Evolutionary conservation across 2,113 vertebrate genomes (phyloP).

Genomic region (Tor tambroides): DNA sequence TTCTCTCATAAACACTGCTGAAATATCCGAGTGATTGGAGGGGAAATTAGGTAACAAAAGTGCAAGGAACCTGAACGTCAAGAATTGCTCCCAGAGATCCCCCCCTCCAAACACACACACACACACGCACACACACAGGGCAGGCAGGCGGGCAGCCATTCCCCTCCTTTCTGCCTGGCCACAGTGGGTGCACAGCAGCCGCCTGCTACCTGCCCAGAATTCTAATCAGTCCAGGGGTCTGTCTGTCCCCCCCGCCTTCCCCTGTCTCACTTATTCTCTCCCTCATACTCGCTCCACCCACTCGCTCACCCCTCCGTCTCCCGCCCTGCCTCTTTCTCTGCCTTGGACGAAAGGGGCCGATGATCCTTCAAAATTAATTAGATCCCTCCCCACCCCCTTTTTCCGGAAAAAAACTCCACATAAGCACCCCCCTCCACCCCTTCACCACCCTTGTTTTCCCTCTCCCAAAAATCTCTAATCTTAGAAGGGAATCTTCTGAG

Average conservation of each 20-base stretch:
- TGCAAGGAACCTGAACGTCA: slow-evolving; percentile 42
- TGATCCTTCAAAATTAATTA: slow-evolving; percentile 99
- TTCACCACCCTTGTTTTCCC: slow-evolving; percentile 68
- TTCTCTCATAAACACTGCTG: not conserved
- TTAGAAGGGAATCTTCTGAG: slow-evolving; percentile 45
- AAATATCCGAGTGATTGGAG: slow-evolving; percentile 71
- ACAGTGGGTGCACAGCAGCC: slow-evolving; percentile 96
- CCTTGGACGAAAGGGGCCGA: slow-evolving; percentile 91
- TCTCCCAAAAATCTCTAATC: slow-evolving; percentile 32
- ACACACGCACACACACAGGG: slow-evolving; percentile 7
- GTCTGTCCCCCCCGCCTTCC: slow-evolving; percentile 67
- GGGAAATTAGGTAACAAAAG: slow-evolving; percentile 75
- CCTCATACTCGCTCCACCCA: slow-evolving; percentile 50
- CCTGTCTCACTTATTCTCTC: slow-evolving; percentile 57
- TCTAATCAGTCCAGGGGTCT: slow-evolving; percentile 97
- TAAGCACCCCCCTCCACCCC: slow-evolving; percentile 68
- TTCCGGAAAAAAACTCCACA: slow-evolving; percentile 63
- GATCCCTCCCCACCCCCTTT: slow-evolving; percentile 83
- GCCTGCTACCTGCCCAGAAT: slow-evolving; percentile 99
- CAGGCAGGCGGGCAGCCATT: slow-evolving; percentile 59
- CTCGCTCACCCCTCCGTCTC: slow-evolving; percentile 67
- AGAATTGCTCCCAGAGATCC: slow-evolving; percentile 19
- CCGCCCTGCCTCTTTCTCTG: slow-evolving; percentile 67
- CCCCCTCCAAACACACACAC: slow-evolving; percentile 34
- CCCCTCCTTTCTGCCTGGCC: slow-evolving; percentile 87